Percentiles rank a stretch among this genome's conserved stretches.
These are phyloP conservation scores for Drosophila truncata DNA, from an alignment of 1,140 invertebrate species.

Conservation along the genomic window DNA sequence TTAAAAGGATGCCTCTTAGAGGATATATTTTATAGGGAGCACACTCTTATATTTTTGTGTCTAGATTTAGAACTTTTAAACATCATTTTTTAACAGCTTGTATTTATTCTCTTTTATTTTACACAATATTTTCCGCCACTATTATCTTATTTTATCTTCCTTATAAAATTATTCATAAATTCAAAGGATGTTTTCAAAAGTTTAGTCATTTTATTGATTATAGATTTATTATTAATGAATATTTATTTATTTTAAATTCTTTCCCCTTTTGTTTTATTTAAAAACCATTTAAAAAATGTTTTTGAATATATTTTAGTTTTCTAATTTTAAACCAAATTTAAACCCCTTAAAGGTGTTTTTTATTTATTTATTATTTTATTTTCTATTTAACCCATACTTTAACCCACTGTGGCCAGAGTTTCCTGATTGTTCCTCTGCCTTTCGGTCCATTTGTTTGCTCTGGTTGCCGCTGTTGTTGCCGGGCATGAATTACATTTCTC, in stretches of 20 bases:
- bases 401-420: constrained; percentile 36
- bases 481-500: constrained; percentile 82
- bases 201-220: too few relatives aligned
- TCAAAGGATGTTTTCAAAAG: too few relatives aligned
- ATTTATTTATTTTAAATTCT: too few relatives aligned
- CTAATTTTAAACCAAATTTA: neutral
- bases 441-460: constrained; percentile 70
- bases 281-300: neutral
- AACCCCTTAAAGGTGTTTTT: neutral
- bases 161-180: too few relatives aligned
- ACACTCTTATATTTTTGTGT: neutral
- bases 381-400: neutral
- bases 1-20: too few relatives aligned
- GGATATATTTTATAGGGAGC: neutral
- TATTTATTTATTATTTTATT: neutral
- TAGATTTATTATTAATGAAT: too few relatives aligned
- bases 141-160: too few relatives aligned
- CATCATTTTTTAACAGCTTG: too few relatives aligned
- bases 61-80: neutral
- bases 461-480: constrained; percentile 53
- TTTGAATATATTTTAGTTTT: neutral
- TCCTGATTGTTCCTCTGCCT: constrained; percentile 60
- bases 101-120: neutral
- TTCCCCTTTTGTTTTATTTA: too few relatives aligned
- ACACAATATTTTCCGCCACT: too few relatives aligned